Percentiles rank a stretch among this genome's conserved stretches.
Evolutionary conservation across 2,797 vertebrate species (phyloP).

Genomic region (Eleutherodactylus coqui): DNA sequence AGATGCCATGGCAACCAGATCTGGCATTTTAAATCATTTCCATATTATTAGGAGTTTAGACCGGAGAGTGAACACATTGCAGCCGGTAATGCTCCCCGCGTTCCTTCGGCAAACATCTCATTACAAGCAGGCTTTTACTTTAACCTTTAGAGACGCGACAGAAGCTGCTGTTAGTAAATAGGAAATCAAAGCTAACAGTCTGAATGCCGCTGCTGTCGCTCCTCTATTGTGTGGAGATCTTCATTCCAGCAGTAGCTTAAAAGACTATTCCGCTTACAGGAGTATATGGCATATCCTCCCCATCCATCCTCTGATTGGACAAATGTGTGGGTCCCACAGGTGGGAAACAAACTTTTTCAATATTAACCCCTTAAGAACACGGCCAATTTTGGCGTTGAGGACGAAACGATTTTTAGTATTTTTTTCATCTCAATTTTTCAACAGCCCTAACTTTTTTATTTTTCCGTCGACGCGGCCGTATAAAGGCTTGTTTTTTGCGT

Average conservation of each 20-base stretch:
- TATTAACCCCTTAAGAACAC: too few relatives aligned
- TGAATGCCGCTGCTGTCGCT: not conserved
- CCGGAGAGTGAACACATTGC: not conserved
- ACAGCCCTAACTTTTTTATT: too few relatives aligned
- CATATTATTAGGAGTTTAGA: conserved; percentile 21
- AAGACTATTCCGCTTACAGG: not conserved
- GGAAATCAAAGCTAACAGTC: not conserved
- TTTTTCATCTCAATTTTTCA: too few relatives aligned
- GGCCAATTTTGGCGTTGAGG: too few relatives aligned
- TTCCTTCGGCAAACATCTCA: not conserved
- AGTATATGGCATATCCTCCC: not conserved
- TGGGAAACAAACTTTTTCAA: too few relatives aligned
- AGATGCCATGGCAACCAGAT: conserved; percentile 22
- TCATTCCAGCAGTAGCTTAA: too few relatives aligned
- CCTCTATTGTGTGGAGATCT: too few relatives aligned
- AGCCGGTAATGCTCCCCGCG: not conserved
- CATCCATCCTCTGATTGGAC: not conserved
- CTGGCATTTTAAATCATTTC: not conserved
- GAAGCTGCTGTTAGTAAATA: not conserved
- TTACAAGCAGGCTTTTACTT: not conserved
- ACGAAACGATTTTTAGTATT: too few relatives aligned
- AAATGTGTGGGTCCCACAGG: too few relatives aligned
- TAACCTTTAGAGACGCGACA: not conserved
- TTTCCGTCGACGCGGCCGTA: too few relatives aligned
- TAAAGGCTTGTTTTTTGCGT: too few relatives aligned